phyloP scores from a whole-genome alignment of 2,113 vertebrate genomes.

The Oxygymnocypris stewartii region DNA sequence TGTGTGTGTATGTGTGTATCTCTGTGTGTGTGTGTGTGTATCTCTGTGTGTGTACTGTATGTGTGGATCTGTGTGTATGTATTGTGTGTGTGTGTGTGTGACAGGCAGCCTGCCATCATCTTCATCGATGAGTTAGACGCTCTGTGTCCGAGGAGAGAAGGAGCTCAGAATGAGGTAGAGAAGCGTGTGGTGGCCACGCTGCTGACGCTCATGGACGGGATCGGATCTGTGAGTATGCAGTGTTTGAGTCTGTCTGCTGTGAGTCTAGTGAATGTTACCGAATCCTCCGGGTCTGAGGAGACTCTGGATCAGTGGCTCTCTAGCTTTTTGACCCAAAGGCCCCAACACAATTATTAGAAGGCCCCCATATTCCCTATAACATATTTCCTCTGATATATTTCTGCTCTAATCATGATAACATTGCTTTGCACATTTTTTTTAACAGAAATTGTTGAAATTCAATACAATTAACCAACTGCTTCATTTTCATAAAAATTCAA shows the following conservation, averaged over 20 bases:
- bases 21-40: slow-evolving; percentile 4
- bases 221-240: slow-evolving; percentile 82
- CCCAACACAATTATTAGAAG: too few relatives aligned
- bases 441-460: too few relatives aligned
- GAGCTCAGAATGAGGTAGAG: slow-evolving; percentile 94
- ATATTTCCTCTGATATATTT: too few relatives aligned
- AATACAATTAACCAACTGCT: too few relatives aligned
- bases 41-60: neutral
- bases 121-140: slow-evolving; percentile 98
- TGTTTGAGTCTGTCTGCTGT: too few relatives aligned
- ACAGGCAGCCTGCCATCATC: slow-evolving; percentile 88
- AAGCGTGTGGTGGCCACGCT: slow-evolving; percentile 93
- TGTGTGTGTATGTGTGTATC: slow-evolving; percentile 16
- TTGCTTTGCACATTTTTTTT: too few relatives aligned
- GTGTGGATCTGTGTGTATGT: neutral
- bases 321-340: too few relatives aligned
- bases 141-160: slow-evolving; percentile 91
- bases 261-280: too few relatives aligned
- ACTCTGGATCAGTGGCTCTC: neutral
- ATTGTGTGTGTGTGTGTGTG: slow-evolving; percentile 14
- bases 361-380: too few relatives aligned
- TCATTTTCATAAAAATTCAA: too few relatives aligned
- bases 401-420: too few relatives aligned
- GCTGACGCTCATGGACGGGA: slow-evolving; percentile 94
- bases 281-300: neutral